Conservation (phyloP, 2,113 vertebrate species). For the Serinus canaria region DNA sequence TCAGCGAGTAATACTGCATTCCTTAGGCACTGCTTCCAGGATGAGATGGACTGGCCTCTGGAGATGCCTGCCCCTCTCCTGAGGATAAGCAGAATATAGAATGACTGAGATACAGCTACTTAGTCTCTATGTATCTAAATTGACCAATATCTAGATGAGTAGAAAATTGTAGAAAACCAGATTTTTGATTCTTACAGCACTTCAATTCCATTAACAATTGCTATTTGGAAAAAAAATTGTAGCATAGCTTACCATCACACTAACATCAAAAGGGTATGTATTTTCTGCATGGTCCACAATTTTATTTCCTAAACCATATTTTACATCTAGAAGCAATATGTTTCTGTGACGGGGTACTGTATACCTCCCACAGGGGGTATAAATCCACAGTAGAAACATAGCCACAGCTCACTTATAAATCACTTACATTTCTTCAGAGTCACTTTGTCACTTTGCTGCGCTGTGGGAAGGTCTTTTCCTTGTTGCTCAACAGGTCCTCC, state of each 20-base stretch:
- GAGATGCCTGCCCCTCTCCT: neutral
- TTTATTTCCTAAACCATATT: neutral
- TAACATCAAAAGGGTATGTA: neutral
- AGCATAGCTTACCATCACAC: neutral
- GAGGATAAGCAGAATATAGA: neutral
- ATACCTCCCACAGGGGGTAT: neutral
- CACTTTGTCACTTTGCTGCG: slow-evolving; percentile 10
- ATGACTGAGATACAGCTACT: neutral
- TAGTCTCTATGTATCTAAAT: neutral
- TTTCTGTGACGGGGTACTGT: neutral
- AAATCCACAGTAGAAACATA: neutral
- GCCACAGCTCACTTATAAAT: neutral
- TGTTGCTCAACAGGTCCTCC: slow-evolving; percentile 31
- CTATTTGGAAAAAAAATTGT: neutral
- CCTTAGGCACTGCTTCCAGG: neutral
- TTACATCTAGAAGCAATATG: neutral
- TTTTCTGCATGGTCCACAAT: neutral
- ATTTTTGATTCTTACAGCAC: neutral
- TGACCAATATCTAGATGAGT: neutral
- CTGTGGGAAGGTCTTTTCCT: neutral
- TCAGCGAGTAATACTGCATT: neutral
- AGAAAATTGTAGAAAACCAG: neutral
- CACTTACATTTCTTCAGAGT: slow-evolving; percentile 69
- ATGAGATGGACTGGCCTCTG: neutral
- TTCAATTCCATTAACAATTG: neutral